Evolutionary conservation across 2,797 vertebrate species (phyloP), one percentile per base, ranked within the genome.

Genomic region (Discoglossus pictus): DNA sequence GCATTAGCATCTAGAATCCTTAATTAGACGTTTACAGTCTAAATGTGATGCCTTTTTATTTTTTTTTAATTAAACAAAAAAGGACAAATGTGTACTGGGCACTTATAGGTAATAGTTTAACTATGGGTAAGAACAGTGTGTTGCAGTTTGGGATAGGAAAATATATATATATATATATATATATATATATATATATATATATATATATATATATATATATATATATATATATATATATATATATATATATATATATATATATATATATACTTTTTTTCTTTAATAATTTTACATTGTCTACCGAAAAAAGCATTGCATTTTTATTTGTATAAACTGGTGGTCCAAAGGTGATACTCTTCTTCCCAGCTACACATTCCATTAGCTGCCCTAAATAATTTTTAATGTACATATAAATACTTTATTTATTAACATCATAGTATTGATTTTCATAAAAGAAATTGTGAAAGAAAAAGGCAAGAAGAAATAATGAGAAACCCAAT

Each of bases 401-500:
- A 65, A 2, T 90, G 86, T 90, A 84, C 78, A 87, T 88, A 87
- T 40, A 80, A 82, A 73, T 70, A 71, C 61, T 84, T 88, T 89
- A 90, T 90, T 90, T 90, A 89, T 90, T 90, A 83, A 82, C 75
- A 81, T 48, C 76, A 79, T 54, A 61, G 27, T 4, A 31, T 31
- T 31, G 4, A 4, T 31, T 31, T 31, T 31, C 8, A 4, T 31
- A 25, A 73, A 70, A 39, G 68, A 67, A 78, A 77, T 62, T 74
- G 70, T 74, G 64, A 34, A 77, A 68, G 42, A 56, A 64, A 72
- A 61, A 44, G 8, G 27, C 27, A n/a, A 74, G 46, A 74, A 61
- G n/a, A n/a, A n/a, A n/a, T n/a, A n/a, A n/a, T n/a, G n/a, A n/a
- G n/a, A n/a, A n/a, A n/a, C n/a, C n/a, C n/a, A n/a, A n/a, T n/a